Percentiles rank a stretch among this genome's conserved stretches.
Evolutionary conservation across 2,888 invertebrate species (phyloP).

Genomic region (Toxonevra muliebris): DNA sequence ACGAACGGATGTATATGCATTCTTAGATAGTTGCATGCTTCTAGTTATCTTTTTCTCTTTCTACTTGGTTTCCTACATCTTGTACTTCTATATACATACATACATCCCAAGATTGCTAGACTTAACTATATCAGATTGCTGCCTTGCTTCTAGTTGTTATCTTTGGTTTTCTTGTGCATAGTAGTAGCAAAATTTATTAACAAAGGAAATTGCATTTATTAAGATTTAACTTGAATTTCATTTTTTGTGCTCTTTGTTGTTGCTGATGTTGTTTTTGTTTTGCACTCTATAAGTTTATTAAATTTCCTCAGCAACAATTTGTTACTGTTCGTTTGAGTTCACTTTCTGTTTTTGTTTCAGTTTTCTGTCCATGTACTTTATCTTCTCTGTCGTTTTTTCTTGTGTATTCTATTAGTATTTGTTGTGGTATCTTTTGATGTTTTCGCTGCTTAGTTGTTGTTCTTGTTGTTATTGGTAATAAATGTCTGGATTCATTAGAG

Average conservation of each 20-base stretch:
- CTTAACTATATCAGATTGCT: background rate
- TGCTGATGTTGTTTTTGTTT: conserved; percentile 12
- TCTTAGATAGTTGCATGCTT: no score
- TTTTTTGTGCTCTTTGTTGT: conserved; percentile 10
- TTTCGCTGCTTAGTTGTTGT: conserved; percentile 21
- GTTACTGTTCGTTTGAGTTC: no score
- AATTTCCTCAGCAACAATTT: no score
- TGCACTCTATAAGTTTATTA: conserved; percentile 6
- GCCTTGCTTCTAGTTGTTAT: conserved; percentile 1
- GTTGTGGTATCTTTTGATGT: no score
- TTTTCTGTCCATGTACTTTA: no score
- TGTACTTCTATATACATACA: background rate
- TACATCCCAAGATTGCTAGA: background rate
- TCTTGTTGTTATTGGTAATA: conserved; percentile 45
- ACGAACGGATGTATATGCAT: no score
- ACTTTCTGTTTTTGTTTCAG: no score
- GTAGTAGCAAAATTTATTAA: conserved; percentile 30
- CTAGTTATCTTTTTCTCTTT: no score
- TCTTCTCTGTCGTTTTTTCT: no score
- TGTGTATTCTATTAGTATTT: no score
- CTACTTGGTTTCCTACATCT: background rate
- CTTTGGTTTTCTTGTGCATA: background rate
- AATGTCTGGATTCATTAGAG: conserved; percentile 48
- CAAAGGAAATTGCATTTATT: conserved; percentile 42
- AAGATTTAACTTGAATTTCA: conserved; percentile 20